Evolutionary conservation across 2,113 vertebrate species (phyloP).

Genomic region (Sinosuthora webbiana): DNA sequence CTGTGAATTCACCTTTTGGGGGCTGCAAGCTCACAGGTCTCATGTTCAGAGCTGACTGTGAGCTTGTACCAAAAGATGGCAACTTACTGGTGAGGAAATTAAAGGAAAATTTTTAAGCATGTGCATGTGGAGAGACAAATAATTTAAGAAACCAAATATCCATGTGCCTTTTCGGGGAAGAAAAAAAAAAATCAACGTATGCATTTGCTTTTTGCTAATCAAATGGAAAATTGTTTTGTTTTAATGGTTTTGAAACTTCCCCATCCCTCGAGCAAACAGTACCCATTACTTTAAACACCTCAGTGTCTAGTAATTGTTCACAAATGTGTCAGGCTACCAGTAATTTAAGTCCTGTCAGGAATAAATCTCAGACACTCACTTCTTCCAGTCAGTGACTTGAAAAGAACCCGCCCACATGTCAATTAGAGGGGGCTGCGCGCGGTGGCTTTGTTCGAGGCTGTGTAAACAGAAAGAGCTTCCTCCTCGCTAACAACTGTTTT

Average conservation of each 20-base stretch:
- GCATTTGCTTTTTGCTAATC: slow-evolving; percentile 68
- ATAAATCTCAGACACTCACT: slow-evolving; percentile 77
- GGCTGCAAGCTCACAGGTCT: background rate
- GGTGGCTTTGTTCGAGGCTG: slow-evolving; percentile 80
- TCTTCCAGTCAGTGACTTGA: slow-evolving; percentile 84
- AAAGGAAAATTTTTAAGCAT: background rate
- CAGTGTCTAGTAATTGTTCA: slow-evolving; percentile 80
- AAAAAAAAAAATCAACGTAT: slow-evolving; percentile 42
- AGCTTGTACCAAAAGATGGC: background rate
- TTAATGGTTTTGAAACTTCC: slow-evolving; percentile 74
- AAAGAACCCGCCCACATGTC: slow-evolving; percentile 83
- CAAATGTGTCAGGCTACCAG: slow-evolving; percentile 78
- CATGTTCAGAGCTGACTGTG: slow-evolving; percentile 6
- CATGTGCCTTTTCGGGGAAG: background rate
- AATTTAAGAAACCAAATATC: slow-evolving; percentile 35
- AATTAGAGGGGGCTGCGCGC: slow-evolving; percentile 80
- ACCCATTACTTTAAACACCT: slow-evolving; percentile 80
- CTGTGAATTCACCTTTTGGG: slow-evolving; percentile 23
- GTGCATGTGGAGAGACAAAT: slow-evolving; percentile 8
- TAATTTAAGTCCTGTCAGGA: slow-evolving; percentile 82
- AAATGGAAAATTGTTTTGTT: slow-evolving; percentile 75
- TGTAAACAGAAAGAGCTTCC: slow-evolving; percentile 80
- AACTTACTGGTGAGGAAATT: slow-evolving; percentile 26
- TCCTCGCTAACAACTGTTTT: slow-evolving; percentile 81
- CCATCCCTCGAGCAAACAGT: slow-evolving; percentile 70